Conservation (phyloP, 2,888 invertebrate species). For the Drosophila putrida region DNA sequence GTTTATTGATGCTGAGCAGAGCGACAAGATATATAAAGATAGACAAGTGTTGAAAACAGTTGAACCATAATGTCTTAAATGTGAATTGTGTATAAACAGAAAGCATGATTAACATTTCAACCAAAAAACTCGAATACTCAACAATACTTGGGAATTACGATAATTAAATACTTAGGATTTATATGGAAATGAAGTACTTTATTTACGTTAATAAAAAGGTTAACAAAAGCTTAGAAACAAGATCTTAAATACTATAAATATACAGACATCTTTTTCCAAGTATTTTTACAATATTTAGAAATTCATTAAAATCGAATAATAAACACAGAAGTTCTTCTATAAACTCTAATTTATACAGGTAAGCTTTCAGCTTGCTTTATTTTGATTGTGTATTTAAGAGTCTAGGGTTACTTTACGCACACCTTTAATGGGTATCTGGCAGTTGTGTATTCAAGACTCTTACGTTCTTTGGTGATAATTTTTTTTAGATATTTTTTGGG, state of each 20-base stretch:
- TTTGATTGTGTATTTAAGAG: background rate
- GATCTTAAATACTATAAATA: background rate
- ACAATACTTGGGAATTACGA: too few relatives aligned
- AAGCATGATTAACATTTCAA: too few relatives aligned
- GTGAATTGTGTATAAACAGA: too few relatives aligned
- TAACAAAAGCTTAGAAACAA: too few relatives aligned
- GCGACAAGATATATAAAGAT: background rate
- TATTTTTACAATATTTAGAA: background rate
- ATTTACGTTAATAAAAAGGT: too few relatives aligned
- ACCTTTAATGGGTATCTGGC: constrained; percentile 9
- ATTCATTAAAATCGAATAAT: background rate
- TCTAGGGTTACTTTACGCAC: background rate
- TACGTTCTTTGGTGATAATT: background rate
- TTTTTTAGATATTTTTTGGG: background rate
- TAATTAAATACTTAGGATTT: too few relatives aligned
- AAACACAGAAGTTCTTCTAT: background rate
- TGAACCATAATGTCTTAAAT: too few relatives aligned
- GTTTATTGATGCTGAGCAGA: background rate
- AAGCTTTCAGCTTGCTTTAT: too few relatives aligned
- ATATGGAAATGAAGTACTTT: too few relatives aligned
- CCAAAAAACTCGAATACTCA: too few relatives aligned
- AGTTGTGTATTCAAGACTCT: background rate
- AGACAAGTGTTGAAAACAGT: too few relatives aligned
- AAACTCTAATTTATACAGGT: background rate
- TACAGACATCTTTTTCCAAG: background rate